Evolutionary conservation across 2,888 invertebrate genomes (phyloP), one percentile per base, ranked within the genome.

Genomic region (Halictus quadricinctus): DNA sequence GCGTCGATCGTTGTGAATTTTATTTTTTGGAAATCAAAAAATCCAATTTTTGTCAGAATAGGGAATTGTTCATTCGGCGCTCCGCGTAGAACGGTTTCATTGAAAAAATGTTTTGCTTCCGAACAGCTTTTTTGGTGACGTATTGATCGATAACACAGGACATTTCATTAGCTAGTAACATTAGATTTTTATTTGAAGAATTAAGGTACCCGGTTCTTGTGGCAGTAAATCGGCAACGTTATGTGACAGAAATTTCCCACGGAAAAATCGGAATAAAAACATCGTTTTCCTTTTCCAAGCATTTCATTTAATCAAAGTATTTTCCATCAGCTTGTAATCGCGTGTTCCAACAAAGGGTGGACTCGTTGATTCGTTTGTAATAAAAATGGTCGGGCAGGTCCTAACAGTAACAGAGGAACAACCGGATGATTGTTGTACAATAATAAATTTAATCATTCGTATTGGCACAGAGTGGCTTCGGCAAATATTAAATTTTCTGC

Each of bases 171-270:
- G 7, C 6, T 3, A 7, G 18, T 6, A 21, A 7, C 18, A 6
- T 54, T 3, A 54, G 21, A 8, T 3, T n/a, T 54, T 54, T 21
- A 54, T 21, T 21, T 2, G 8, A 21, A 54, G 18, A 54, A 54
- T 54, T 0, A 8, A 8, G 0, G 21, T 1, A 1, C 0, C 21
- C 21, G 7, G 7, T 8, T 8, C 7, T 21, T 8, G 2, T 21
- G 21, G 6, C 0, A 8, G 21, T 8, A 54, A 21, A 21, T 21
- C 21, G 54, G 6, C 21, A 54, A 54, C 0, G 21, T 8, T 3
- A 21, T 21, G 8, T 0, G 8, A 54, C 8, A 21, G 3, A 54
- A 21, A 58, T 58, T 12, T 12, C 58, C 12, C 10, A n/a, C 58
- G n/a, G 58, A 12, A 10, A n/a, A 58, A n/a, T 10, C n/a, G 4